Evolutionary conservation across 1,140 invertebrate species (phyloP).

Genomic region (Pseudoatta argentina): DNA sequence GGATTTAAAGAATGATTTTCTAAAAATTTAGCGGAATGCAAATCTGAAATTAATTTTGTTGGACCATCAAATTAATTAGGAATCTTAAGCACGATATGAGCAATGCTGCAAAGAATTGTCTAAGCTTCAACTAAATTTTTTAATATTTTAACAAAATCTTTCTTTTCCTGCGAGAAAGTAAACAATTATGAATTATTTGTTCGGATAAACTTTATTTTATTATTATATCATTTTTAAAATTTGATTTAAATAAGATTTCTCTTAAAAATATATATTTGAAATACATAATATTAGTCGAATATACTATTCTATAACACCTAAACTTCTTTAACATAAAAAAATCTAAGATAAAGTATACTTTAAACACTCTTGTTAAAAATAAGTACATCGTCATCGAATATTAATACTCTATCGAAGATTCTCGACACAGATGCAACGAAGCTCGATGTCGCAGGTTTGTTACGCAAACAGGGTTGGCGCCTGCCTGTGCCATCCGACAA

Average conservation of each 20-base stretch:
- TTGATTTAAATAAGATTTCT: not conserved
- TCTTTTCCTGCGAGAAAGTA: too few relatives aligned
- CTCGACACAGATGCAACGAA: constrained; percentile 54
- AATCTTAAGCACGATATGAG: too few relatives aligned
- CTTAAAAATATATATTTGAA: not conserved
- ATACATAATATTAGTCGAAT: not conserved
- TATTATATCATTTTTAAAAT: not conserved
- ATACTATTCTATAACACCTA: not conserved
- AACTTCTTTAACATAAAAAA: constrained; percentile 22
- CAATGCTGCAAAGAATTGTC: too few relatives aligned
- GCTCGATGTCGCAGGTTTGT: constrained; percentile 65
- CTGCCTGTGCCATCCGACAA: constrained; percentile 30
- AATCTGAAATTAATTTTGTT: too few relatives aligned
- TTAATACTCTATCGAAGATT: constrained; percentile 51
- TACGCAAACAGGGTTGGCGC: constrained; percentile 50
- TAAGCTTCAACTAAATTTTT: too few relatives aligned
- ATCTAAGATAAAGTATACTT: not conserved
- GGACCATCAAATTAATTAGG: too few relatives aligned
- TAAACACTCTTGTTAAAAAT: constrained; percentile 41
- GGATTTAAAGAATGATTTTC: too few relatives aligned
- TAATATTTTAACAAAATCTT: too few relatives aligned
- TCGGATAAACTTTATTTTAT: not conserved
- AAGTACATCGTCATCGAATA: constrained; percentile 59
- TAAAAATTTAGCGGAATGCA: too few relatives aligned
- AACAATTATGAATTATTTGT: constrained; percentile 2